Evolutionary conservation across 2,113 vertebrate species (phyloP).

Genomic region (Agapornis roseicollis): DNA sequence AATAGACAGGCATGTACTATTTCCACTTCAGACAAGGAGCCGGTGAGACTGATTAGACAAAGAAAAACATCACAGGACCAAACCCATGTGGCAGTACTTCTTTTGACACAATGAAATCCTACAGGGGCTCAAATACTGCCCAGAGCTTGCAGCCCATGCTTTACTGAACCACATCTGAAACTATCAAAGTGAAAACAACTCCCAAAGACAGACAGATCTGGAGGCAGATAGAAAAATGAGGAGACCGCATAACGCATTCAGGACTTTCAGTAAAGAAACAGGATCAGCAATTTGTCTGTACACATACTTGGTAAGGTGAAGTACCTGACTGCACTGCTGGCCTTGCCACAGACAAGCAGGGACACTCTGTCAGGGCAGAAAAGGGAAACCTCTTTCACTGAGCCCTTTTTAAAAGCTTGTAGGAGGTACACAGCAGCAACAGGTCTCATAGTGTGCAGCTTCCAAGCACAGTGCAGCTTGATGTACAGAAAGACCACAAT

Average conservation of each 20-base stretch:
- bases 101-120: not conserved
- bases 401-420: not conserved
- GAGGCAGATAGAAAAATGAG: not conserved
- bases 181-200: not conserved
- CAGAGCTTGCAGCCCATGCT: not conserved
- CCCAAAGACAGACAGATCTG: not conserved
- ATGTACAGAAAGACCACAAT: not conserved
- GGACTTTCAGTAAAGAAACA: not conserved
- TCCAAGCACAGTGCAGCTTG: not conserved
- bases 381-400: not conserved
- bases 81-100: not conserved
- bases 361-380: not conserved
- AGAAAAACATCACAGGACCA: not conserved
- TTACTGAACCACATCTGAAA: not conserved
- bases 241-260: not conserved
- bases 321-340: not conserved
- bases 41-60: not conserved
- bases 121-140: not conserved
- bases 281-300: not conserved
- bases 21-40: not conserved
- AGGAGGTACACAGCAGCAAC: not conserved
- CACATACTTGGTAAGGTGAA: not conserved
- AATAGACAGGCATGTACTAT: not conserved
- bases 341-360: not conserved
- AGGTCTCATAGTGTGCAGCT: not conserved